Conservation (phyloP, 2,113 vertebrate genomes). For the Sceloporus undulatus region DNA sequence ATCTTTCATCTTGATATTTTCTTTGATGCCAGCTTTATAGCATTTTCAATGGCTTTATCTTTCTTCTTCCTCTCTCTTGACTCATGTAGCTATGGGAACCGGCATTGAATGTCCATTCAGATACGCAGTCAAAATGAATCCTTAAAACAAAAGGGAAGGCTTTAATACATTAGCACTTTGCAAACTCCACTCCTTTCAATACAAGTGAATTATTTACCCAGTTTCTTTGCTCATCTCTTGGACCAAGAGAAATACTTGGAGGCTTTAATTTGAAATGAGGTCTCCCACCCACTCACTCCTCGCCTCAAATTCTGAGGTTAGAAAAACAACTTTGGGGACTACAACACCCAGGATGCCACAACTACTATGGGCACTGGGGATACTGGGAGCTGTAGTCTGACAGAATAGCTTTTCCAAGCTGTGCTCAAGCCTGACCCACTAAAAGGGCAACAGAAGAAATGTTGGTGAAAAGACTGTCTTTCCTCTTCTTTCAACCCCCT, state of each 20-base stretch:
- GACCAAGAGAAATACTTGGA: background rate
- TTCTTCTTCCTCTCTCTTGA: constrained; percentile 3
- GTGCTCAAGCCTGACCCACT: no score
- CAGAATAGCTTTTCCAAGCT: no score
- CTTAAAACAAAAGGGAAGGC: constrained; percentile 13
- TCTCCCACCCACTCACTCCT: background rate
- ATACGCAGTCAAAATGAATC: constrained; percentile 22
- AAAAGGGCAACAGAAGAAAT: no score
- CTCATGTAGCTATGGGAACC: constrained; percentile 45
- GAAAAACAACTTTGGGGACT: no score
- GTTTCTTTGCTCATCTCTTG: background rate
- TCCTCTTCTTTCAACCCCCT: background rate
- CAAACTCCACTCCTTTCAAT: background rate
- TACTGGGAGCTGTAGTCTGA: no score
- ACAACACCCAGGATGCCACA: no score
- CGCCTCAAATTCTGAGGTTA: no score
- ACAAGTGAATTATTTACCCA: constrained; percentile 14
- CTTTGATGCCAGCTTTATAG: constrained; percentile 38
- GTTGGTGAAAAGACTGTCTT: no score
- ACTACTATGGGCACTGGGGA: no score
- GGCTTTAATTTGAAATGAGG: background rate
- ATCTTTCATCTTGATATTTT: constrained; percentile 32
- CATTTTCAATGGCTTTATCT: constrained; percentile 29
- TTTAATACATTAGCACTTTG: constrained; percentile 3
- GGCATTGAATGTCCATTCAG: constrained; percentile 22